Percentiles rank a stretch among this genome's conserved stretches.
phyloP scores from a whole-genome alignment of 1,140 invertebrate genomes.

The Rhyacophila brunnea region DNA sequence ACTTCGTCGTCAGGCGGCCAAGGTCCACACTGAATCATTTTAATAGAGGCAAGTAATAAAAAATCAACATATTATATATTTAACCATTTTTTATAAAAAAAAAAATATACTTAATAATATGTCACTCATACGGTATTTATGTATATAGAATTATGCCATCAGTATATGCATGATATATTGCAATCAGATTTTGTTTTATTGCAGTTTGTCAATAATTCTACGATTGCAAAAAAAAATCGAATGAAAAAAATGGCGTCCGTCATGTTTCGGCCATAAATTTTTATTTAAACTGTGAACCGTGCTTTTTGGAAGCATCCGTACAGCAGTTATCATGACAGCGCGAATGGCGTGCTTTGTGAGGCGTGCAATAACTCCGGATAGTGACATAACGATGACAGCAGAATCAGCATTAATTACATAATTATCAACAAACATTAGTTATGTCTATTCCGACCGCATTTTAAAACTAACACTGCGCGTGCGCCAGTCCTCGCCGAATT shows the following conservation, averaged over 20 bases:
- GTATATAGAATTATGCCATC: too few relatives aligned
- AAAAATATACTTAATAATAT: too few relatives aligned
- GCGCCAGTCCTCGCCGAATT: too few relatives aligned
- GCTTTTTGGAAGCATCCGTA: neutral
- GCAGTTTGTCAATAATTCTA: too few relatives aligned
- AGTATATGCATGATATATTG: too few relatives aligned
- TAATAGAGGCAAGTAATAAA: too few relatives aligned
- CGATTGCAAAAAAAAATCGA: neutral
- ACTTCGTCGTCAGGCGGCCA: too few relatives aligned
- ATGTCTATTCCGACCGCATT: neutral
- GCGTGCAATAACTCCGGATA: slow-evolving; percentile 11
- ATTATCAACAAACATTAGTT: slow-evolving; percentile 6
- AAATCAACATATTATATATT: too few relatives aligned
- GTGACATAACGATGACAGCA: slow-evolving; percentile 13
- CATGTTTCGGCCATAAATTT: slow-evolving; percentile 1
- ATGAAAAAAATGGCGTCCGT: neutral
- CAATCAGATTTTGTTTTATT: too few relatives aligned
- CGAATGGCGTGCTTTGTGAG: neutral
- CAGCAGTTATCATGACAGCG: neutral
- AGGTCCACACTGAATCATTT: too few relatives aligned
- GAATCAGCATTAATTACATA: slow-evolving; percentile 13
- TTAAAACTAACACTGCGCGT: neutral
- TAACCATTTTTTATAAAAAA: too few relatives aligned
- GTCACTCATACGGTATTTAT: too few relatives aligned
- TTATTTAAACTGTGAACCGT: neutral